Percentiles rank a stretch among this genome's conserved stretches.
These are phyloP conservation scores for Elmis aenea DNA, from an alignment of 2,888 invertebrate species.

Conservation along the genomic window DNA sequence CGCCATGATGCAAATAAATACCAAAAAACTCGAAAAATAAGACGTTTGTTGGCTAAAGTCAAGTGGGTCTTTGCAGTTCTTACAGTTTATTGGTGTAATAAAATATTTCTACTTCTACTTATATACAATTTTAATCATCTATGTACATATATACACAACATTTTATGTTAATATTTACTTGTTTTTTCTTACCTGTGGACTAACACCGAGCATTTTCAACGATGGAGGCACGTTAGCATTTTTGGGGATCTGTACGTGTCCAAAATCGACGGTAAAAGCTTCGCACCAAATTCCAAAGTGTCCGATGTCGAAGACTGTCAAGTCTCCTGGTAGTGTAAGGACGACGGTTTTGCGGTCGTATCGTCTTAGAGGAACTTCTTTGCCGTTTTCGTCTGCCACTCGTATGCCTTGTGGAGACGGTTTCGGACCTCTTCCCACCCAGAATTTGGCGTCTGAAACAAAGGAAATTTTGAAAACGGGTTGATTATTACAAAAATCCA, in stretches of 20 bases:
- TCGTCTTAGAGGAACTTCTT: conserved; percentile 68
- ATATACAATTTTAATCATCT: too few species aligned
- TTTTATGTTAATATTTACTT: too few species aligned
- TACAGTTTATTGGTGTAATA: too few species aligned
- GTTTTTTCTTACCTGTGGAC: conserved; percentile 78
- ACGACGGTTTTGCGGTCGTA: conserved; percentile 87
- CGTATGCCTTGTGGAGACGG: conserved; percentile 79
- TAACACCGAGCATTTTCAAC: conserved; percentile 87
- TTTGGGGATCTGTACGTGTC: conserved; percentile 74
- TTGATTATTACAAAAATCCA: too few species aligned
- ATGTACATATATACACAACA: too few species aligned
- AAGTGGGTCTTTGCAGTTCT: too few species aligned
- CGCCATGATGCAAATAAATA: too few species aligned
- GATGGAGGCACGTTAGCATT: conserved; percentile 82
- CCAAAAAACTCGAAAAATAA: too few species aligned
- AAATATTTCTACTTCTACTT: too few species aligned
- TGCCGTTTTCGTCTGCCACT: conserved; percentile 89
- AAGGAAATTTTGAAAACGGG: too few species aligned
- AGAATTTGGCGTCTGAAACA: conserved; percentile 82
- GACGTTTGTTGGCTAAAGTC: too few species aligned
- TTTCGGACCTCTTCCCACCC: conserved; percentile 79
- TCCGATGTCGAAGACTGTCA: conserved; percentile 88
- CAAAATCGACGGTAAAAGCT: conserved; percentile 89
- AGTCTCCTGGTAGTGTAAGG: conserved; percentile 79
- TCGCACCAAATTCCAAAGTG: conserved; percentile 93